Conservation (phyloP, 2,113 vertebrate genomes). For the Oncorhynchus kisutch region DNA sequence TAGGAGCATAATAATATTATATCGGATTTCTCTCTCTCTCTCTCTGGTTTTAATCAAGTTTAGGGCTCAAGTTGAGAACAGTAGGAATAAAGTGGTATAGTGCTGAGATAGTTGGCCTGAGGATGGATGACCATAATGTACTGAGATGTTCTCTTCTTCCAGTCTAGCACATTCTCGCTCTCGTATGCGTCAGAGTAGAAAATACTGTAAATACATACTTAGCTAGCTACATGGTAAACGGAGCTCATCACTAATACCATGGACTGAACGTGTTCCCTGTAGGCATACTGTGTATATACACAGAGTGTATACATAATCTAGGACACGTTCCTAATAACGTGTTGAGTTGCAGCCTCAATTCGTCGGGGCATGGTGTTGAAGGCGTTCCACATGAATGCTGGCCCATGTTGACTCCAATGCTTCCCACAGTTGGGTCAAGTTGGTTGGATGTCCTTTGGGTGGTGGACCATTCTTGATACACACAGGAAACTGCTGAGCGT, state of each 20-base stretch:
- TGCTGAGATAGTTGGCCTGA: conserved; percentile 39
- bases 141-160: conserved; percentile 30
- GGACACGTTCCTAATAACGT: too few relatives aligned
- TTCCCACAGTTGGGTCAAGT: too few relatives aligned
- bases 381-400: too few relatives aligned
- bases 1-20: conserved; percentile 5
- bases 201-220: conserved; percentile 48
- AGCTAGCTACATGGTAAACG: conserved; percentile 19
- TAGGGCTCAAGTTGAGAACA: conserved; percentile 27
- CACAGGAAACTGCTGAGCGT: too few relatives aligned
- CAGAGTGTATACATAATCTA: too few relatives aligned
- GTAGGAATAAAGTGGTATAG: conserved; percentile 36
- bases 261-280: conserved; percentile 3
- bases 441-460: too few relatives aligned
- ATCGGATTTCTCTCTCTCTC: conserved; percentile 7
- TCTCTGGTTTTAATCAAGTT: conserved; percentile 16
- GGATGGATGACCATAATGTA: conserved; percentile 54
- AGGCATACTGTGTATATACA: too few relatives aligned
- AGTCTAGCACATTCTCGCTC: neutral
- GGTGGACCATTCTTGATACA: too few relatives aligned
- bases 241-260: conserved; percentile 23
- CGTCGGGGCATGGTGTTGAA: too few relatives aligned
- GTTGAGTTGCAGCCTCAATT: too few relatives aligned
- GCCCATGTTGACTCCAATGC: too few relatives aligned
- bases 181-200: conserved; percentile 38